phyloP scores from a whole-genome alignment of 2,113 vertebrate genomes.

The Gopherus flavomarginatus region DNA sequence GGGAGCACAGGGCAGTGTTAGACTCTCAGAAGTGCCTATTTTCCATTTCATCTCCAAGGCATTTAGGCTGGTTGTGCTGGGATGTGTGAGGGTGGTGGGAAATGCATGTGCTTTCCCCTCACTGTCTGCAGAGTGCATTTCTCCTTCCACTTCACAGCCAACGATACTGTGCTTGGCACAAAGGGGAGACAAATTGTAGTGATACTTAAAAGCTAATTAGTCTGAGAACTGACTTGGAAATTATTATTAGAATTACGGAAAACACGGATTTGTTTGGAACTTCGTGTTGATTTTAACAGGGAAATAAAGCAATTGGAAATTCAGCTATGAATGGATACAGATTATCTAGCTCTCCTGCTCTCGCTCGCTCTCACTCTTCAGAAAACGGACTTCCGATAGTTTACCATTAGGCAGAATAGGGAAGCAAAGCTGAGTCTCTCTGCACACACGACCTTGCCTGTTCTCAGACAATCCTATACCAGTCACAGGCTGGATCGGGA shows the following conservation, averaged over 20 bases:
- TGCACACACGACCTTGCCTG: not conserved
- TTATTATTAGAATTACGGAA: not conserved
- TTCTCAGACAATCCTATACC: not conserved
- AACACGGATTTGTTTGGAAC: not conserved
- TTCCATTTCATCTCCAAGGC: not conserved
- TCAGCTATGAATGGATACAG: not conserved
- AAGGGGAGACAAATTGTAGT: not conserved
- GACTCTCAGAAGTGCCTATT: not conserved
- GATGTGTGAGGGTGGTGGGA: not conserved
- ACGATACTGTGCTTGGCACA: accelerated
- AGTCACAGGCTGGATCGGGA: not conserved
- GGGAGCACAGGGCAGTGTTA: not conserved
- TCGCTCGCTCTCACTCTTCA: not conserved
- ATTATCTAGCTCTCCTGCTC: not conserved
- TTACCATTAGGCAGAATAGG: not conserved
- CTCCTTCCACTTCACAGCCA: not conserved
- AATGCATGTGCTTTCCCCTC: not conserved
- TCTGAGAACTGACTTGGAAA: not conserved
- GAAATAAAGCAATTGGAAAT: not conserved
- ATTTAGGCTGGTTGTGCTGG: not conserved
- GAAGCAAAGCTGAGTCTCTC: not conserved
- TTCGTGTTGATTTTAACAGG: not conserved
- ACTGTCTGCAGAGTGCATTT: not conserved
- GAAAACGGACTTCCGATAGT: not conserved
- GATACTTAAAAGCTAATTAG: not conserved